Evolutionary conservation across 2,113 vertebrate species (phyloP), one percentile per base, ranked within the genome.

Genomic region (Prolemur simus): DNA sequence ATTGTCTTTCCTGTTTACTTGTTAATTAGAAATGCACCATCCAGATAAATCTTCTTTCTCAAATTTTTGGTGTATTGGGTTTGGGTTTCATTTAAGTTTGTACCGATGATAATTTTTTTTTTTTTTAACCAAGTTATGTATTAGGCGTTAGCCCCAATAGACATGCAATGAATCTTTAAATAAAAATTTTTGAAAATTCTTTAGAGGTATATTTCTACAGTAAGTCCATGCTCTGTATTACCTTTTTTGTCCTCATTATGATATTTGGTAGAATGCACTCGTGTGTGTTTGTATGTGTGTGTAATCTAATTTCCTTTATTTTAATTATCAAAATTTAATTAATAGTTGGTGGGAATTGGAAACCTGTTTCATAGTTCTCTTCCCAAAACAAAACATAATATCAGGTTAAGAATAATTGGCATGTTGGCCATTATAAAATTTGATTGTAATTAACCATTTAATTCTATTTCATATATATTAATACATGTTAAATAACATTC

Each of bases 41-140:
- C 27, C n/a, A 21, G 56, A 80, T 56, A 52, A 69, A 78, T 9
- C 0, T 54, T 14, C 11, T 85, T 95, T 91, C 32, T 95, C 52
- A 87, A 13, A 78, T 39, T 95, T 94, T 85, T 85, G 7, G 2
- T 34, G 69, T 88, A 34, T 84, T 94, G 29, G 4, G 23, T 77
- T 92, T 69, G n/a, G 8, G 45, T 88, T 96, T 64, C 83, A 89
- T 85, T 97, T 90, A 76, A 76, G 64, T 87, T 88, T 96, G 71
- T 96, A 77, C 20, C 11, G 89, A 18, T 86, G 52, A 2, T 69
- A 60, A 42, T 52, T 81, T 56, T 71, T 60, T 90, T 82, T 90
- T 82, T 76, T 49, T 76, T 34, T 68, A 8, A 76, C 6, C 9
- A 77, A 87, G 0, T 82, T 96, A 73, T n/a, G 20, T 93, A 54